Conservation (phyloP, 2,888 invertebrate species). For the Monopis laevigella region DNA sequence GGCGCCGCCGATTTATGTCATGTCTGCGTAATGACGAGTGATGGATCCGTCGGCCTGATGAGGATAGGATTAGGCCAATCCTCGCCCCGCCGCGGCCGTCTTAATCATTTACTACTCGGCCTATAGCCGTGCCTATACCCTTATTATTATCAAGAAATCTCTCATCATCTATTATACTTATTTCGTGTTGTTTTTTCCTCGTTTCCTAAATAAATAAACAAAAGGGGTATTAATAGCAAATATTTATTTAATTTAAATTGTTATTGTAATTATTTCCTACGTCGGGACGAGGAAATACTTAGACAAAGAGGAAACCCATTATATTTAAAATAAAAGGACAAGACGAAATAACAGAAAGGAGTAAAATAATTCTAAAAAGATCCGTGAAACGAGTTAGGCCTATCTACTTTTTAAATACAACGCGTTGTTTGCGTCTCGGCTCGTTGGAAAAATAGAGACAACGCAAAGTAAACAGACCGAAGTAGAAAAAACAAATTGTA, state of each 20-base stretch:
- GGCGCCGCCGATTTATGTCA: constrained; percentile 27
- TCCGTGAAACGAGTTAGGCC: constrained; percentile 47
- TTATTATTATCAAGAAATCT: too few species aligned
- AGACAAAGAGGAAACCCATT: too few species aligned
- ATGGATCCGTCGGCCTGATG: constrained; percentile 44
- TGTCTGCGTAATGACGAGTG: constrained; percentile 58
- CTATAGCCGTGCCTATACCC: too few species aligned
- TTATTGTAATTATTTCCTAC: too few species aligned
- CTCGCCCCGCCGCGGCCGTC: constrained; percentile 4
- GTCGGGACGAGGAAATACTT: too few species aligned
- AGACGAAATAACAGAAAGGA: constrained; percentile 9
- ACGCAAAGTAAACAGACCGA: constrained; percentile 33
- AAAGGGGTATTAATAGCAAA: too few species aligned
- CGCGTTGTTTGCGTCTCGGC: constrained; percentile 41
- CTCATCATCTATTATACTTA: too few species aligned
- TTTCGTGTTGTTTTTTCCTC: too few species aligned
- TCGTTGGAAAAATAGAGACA: constrained; percentile 41
- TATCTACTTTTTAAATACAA: constrained; percentile 37
- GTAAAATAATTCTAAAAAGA: constrained; percentile 9
- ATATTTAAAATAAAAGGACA: not conserved
- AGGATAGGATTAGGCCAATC: constrained; percentile 47
- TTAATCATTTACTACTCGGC: constrained; percentile 12
- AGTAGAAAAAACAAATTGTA: constrained; percentile 36
- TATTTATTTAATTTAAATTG: too few species aligned
- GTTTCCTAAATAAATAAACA: too few species aligned